Evolutionary conservation across 2,888 invertebrate genomes (phyloP).

Genomic region (Sinohyriopsis cumingii): DNA sequence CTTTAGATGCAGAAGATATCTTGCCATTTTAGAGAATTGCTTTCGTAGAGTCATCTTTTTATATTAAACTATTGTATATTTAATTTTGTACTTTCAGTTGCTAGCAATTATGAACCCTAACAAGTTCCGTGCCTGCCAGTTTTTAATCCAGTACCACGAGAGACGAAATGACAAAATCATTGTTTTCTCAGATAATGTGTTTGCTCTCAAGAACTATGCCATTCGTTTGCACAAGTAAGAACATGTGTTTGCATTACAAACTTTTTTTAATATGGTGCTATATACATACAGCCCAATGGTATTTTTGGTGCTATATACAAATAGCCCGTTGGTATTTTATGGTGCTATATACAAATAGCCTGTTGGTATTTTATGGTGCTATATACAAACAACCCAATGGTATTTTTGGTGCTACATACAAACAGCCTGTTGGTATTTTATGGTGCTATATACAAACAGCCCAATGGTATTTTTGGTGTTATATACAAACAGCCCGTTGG

Average conservation of each 20-base stretch:
- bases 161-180: conserved; percentile 98
- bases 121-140: conserved; percentile 97
- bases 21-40: neutral
- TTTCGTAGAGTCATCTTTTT: neutral
- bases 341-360: too few relatives aligned
- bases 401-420: too few relatives aligned
- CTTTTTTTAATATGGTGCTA: neutral
- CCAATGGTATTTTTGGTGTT: too few relatives aligned
- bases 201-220: conserved; percentile 97
- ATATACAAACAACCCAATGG: too few relatives aligned
- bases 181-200: conserved; percentile 99
- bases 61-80: neutral
- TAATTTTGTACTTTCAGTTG: conserved; percentile 73
- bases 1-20: too few relatives aligned
- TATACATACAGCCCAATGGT: neutral
- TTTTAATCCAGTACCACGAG: conserved; percentile 93
- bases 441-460: too few relatives aligned
- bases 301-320: too few relatives aligned
- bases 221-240: conserved; percentile 90
- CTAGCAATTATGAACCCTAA: conserved; percentile 99
- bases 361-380: too few relatives aligned
- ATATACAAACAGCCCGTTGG: too few relatives aligned
- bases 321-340: too few relatives aligned
- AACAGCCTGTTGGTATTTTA: too few relatives aligned
- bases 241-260: neutral